Conservation (phyloP, 2,797 vertebrate species). For the Tamandua tetradactyla region DNA sequence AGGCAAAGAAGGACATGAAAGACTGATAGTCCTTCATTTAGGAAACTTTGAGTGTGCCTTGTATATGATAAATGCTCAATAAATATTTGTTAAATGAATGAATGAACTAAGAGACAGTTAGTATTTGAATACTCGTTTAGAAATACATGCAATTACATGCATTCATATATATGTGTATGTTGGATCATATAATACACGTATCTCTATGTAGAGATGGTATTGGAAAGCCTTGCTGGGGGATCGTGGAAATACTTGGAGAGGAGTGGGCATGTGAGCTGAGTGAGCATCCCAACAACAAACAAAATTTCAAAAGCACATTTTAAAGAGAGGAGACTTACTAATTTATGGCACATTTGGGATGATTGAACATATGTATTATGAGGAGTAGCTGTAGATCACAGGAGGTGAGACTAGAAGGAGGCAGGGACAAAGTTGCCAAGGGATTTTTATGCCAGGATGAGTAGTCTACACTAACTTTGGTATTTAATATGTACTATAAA, state of each 20-base stretch:
- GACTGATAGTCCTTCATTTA: not conserved
- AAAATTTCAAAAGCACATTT: not conserved
- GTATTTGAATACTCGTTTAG: not conserved
- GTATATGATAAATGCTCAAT: not conserved
- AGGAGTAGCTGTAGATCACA: not conserved
- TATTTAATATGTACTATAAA: not conserved
- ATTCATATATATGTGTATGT: not conserved
- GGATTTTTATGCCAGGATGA: not conserved
- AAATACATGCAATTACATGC: not conserved
- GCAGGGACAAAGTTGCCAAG: not conserved
- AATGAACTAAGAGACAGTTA: not conserved
- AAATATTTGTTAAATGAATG: constrained; percentile 15
- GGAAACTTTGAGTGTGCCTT: not conserved
- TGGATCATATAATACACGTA: not conserved
- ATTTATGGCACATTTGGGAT: not conserved
- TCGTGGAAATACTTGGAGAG: not conserved
- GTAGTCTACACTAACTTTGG: not conserved
- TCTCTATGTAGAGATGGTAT: not conserved
- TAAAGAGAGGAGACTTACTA: not conserved
- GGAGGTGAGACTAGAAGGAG: not conserved
- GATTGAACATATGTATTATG: not conserved
- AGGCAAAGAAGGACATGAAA: not conserved
- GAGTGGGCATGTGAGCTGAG: not conserved
- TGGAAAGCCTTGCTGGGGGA: not conserved
- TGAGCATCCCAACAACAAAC: not conserved